phyloP scores from a whole-genome alignment of 1,140 invertebrate genomes.

The Drosophila teissieri region DNA sequence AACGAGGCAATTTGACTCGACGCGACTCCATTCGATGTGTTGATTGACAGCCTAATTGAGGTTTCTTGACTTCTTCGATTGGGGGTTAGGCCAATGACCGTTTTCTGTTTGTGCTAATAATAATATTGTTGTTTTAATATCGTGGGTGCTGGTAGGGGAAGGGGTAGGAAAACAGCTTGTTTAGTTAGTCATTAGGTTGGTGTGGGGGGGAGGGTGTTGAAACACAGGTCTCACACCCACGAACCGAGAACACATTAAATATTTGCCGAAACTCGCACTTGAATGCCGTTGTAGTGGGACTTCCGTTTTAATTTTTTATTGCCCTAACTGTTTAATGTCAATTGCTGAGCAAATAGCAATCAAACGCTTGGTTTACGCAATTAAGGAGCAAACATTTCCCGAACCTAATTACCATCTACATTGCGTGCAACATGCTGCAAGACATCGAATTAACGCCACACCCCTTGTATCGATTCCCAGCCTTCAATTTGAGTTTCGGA shows the following conservation, averaged over 20 bases:
- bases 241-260: constrained; percentile 54
- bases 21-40: constrained; percentile 41
- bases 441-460: constrained; percentile 69
- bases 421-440: constrained; percentile 74
- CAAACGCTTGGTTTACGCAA: constrained; percentile 77
- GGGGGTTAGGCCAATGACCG: constrained; percentile 58
- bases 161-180: constrained; percentile 33
- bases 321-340: constrained; percentile 78
- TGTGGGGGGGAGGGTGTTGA: background rate
- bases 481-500: constrained; percentile 35
- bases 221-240: constrained; percentile 5
- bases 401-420: constrained; percentile 74
- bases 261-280: constrained; percentile 71
- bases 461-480: background rate
- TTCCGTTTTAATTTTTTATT: constrained; percentile 79
- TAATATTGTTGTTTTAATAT: constrained; percentile 68
- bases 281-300: constrained; percentile 25
- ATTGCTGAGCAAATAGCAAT: constrained; percentile 79
- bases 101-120: constrained; percentile 56
- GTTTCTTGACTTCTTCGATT: constrained; percentile 66
- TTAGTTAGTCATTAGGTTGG: constrained; percentile 52
- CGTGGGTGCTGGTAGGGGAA: background rate
- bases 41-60: constrained; percentile 82
- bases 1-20: constrained; percentile 26
- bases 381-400: constrained; percentile 56